phyloP scores from a whole-genome alignment of 2,797 vertebrate species.

The Luscinia megarhynchos region DNA sequence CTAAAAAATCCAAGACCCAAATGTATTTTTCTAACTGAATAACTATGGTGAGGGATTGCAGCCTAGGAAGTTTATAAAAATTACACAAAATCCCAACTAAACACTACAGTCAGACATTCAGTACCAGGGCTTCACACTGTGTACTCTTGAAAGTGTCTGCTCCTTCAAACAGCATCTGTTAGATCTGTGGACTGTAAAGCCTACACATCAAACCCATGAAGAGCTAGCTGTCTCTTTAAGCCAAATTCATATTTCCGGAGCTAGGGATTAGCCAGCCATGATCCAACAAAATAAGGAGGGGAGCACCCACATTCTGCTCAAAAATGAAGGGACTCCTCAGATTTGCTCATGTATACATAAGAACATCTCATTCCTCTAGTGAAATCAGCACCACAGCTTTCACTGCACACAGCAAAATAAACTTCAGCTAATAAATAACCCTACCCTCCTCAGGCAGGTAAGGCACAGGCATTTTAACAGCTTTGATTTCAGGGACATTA shows the following conservation, averaged over 20 bases:
- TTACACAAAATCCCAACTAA: background rate
- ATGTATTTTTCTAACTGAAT: background rate
- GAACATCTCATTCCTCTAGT: background rate
- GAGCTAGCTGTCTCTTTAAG: background rate
- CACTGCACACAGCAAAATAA: background rate
- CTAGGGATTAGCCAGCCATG: background rate
- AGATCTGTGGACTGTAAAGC: background rate
- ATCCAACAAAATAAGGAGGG: background rate
- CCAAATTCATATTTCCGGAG: background rate
- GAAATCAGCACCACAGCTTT: background rate
- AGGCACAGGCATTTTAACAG: background rate
- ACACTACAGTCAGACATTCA: background rate
- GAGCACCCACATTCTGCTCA: background rate
- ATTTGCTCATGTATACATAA: background rate
- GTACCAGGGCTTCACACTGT: background rate
- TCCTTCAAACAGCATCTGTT: background rate
- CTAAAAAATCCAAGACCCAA: background rate
- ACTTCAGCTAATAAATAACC: background rate
- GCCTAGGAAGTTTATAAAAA: background rate
- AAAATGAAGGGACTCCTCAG: background rate
- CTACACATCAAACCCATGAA: fast-evolving
- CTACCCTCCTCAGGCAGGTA: background rate
- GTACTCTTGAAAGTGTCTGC: background rate
- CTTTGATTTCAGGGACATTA: background rate
- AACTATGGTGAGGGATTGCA: background rate